Evolutionary conservation across 2,888 invertebrate species (phyloP), one percentile per base, ranked within the genome.

Genomic region (Dastarcus helophoroides): DNA sequence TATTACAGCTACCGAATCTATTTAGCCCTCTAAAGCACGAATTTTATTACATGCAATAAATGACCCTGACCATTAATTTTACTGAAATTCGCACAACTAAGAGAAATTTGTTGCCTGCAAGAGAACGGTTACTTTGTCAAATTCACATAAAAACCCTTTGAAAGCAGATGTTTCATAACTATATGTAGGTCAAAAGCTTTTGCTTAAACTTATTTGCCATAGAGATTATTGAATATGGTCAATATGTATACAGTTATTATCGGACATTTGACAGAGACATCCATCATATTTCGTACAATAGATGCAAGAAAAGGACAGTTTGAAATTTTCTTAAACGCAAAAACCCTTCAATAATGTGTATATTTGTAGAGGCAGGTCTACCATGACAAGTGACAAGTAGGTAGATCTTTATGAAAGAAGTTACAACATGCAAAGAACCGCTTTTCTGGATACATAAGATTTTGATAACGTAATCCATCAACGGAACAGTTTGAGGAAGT

Each of bases 331-430:
- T 47, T 47, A 40, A 50, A 48, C 45, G n/a, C n/a, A 44, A 46
- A 50, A 49, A 53, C 53, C 56, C 56, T 53, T 55, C 44, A 39
- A 56, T 56, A 57, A 57, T 56, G 37, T 50, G 46, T 40, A 45
- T 57, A 58, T 58, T 58, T 58, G 56, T 50, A 46, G 51, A 50
- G 56, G 53, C 51, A 46, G 51, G 46, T 39, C 48, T 36, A 38
- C 39, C 36, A 44, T 54, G 56, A 55, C 56, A 56, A 55, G 56
- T 58, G 57, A 56, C 55, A 53, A 46, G 52, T 46, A 45, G 45
- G 43, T 44, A 45, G n/a, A n/a, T n/a, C n/a, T n/a, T n/a, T n/a
- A n/a, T n/a, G n/a, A n/a, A n/a, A n/a, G n/a, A n/a, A n/a, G n/a
- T n/a, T n/a, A n/a, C n/a, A n/a, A n/a, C n/a, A n/a, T n/a, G n/a